These are phyloP conservation scores for Oreochromis mossambicus DNA, from an alignment of 2,797 vertebrate genomes.

Conservation along the genomic window DNA sequence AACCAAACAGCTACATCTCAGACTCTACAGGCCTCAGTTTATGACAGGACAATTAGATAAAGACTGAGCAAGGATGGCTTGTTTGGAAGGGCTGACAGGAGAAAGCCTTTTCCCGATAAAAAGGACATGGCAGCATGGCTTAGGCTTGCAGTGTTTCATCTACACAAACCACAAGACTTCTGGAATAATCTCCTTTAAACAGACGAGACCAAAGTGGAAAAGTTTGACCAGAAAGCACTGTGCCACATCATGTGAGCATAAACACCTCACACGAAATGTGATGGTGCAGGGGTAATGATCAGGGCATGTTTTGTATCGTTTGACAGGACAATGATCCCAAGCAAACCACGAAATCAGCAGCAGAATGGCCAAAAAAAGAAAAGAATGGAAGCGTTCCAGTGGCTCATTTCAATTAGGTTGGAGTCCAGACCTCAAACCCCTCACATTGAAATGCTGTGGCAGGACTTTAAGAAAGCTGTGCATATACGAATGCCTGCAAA, in stretches of 20 bases:
- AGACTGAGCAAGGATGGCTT: not conserved
- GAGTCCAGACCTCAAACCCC: not conserved
- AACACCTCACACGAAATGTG: not conserved
- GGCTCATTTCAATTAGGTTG: not conserved
- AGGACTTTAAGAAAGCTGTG: not conserved
- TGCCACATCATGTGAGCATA: not conserved
- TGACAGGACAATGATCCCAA: not conserved
- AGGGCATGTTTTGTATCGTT: not conserved
- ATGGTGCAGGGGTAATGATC: not conserved
- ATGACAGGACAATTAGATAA: not conserved
- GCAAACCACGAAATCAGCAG: not conserved
- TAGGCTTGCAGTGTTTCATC: not conserved
- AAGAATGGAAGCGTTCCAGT: not conserved
- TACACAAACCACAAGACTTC: not conserved
- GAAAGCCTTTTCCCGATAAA: not conserved
- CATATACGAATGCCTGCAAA: not conserved
- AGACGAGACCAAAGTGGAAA: not conserved
- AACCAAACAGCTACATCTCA: not conserved
- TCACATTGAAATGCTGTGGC: not conserved
- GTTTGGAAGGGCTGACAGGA: not conserved
- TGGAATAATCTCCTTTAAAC: not conserved
- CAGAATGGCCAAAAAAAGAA: not conserved
- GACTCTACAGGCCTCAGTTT: not conserved
- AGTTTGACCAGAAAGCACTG: not conserved
- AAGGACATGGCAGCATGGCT: not conserved